Conservation (phyloP, 2,797 vertebrate species). For the Halcyon badia region DNA sequence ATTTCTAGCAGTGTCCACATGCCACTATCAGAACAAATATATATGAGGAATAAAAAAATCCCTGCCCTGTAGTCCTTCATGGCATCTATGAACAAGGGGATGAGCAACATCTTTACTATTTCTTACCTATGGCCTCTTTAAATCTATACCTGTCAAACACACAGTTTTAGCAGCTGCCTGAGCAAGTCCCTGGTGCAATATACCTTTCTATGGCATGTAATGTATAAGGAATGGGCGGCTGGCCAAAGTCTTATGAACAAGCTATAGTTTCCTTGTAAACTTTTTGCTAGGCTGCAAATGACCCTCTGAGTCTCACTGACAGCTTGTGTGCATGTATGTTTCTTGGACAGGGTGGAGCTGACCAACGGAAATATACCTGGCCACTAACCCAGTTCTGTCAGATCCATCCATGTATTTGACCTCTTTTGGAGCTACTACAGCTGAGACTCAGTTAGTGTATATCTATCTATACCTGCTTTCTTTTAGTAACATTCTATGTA, state of each 20-base stretch:
- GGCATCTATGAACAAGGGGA: not conserved
- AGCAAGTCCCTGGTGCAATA: not conserved
- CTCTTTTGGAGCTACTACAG: not conserved
- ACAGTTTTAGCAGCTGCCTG: not conserved
- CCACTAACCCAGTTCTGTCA: not conserved
- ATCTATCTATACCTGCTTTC: not conserved
- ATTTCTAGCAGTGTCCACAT: not conserved
- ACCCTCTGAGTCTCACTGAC: not conserved
- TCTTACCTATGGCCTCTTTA: not conserved
- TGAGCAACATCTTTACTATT: not conserved
- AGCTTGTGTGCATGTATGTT: fast-evolving
- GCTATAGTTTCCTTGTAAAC: not conserved
- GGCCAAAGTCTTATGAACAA: not conserved
- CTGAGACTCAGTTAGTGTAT: no score
- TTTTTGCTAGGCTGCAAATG: not conserved
- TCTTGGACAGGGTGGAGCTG: not conserved
- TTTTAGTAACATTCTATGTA: not conserved
- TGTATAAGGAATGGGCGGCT: not conserved
- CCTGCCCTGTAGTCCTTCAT: not conserved
- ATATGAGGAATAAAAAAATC: not conserved
- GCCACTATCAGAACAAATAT: not conserved
- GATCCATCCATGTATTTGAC: not conserved
- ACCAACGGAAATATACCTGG: not conserved
- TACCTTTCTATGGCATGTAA: not conserved
- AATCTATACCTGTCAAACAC: not conserved